These are phyloP conservation scores for Aegotheles bennettii DNA, from an alignment of 2,113 vertebrate genomes.

Conservation along the genomic window DNA sequence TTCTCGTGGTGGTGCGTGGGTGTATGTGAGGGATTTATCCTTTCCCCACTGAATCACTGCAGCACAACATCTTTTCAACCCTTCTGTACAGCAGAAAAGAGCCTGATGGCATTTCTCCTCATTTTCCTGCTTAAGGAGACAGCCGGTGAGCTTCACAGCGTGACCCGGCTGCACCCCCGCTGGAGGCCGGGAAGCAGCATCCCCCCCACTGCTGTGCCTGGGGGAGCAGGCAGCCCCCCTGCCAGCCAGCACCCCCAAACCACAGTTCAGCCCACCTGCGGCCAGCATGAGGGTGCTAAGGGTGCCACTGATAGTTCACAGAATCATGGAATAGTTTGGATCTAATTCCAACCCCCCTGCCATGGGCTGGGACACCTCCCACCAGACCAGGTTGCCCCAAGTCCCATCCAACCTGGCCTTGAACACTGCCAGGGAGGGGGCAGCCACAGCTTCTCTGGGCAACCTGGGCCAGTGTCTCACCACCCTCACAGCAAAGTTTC, in stretches of 20 bases:
- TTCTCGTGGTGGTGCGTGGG: slow-evolving; percentile 61
- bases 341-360: too few species aligned
- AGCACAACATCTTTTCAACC: slow-evolving; percentile 65
- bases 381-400: too few species aligned
- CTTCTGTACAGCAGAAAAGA: slow-evolving; percentile 47
- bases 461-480: too few species aligned
- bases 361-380: too few species aligned
- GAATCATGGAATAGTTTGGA: too few species aligned
- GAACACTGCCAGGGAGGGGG: too few species aligned
- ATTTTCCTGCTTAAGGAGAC: not conserved
- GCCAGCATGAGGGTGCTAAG: not conserved
- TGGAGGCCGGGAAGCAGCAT: rapidly evolving
- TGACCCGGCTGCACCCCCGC: not conserved
- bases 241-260: not conserved
- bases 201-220: rapidly evolving
- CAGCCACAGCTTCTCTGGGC: too few species aligned
- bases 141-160: not conserved
- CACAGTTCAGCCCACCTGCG: rapidly evolving
- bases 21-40: slow-evolving; percentile 65
- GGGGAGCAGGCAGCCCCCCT: too few species aligned
- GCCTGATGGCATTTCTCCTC: slow-evolving; percentile 9
- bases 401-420: too few species aligned
- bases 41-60: slow-evolving; percentile 68
- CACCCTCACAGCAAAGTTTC: too few species aligned
- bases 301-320: not conserved